Conservation (phyloP, 2,888 invertebrate species). For the Oscheius myriophilus region DNA sequence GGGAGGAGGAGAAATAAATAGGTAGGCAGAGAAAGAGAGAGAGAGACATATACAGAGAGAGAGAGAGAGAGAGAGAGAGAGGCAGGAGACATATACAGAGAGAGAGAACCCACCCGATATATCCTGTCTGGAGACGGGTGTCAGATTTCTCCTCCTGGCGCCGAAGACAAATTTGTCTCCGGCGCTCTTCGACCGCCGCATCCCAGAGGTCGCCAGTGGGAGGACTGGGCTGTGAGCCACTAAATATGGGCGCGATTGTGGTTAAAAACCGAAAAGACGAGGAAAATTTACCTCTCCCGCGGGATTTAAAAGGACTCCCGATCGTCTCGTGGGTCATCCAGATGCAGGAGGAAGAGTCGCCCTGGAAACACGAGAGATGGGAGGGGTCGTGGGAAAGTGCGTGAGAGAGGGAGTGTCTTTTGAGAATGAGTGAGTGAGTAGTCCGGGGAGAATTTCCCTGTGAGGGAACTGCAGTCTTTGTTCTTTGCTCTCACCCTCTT, state of each 20-base stretch:
- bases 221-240: conserved; percentile 17
- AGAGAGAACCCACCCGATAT: conserved; percentile 10
- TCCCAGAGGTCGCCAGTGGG: conserved; percentile 12
- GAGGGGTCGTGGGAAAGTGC: background rate
- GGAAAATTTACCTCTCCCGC: conserved; percentile 9
- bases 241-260: background rate
- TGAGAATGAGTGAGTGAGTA: background rate
- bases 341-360: background rate
- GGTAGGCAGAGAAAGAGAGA: no score
- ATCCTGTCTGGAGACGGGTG: conserved; percentile 21
- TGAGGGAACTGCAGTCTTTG: no score
- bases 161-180: conserved; percentile 33
- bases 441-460: background rate
- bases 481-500: no score
- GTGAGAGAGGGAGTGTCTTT: background rate
- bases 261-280: background rate
- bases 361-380: background rate
- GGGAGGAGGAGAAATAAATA: no score
- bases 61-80: no score
- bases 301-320: conserved; percentile 6
- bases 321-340: background rate
- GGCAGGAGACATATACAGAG: no score
- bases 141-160: conserved; percentile 29
- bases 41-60: no score
- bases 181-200: conserved; percentile 27